phyloP scores from a whole-genome alignment of 2,113 vertebrate species.

The Nettapus auritus region DNA sequence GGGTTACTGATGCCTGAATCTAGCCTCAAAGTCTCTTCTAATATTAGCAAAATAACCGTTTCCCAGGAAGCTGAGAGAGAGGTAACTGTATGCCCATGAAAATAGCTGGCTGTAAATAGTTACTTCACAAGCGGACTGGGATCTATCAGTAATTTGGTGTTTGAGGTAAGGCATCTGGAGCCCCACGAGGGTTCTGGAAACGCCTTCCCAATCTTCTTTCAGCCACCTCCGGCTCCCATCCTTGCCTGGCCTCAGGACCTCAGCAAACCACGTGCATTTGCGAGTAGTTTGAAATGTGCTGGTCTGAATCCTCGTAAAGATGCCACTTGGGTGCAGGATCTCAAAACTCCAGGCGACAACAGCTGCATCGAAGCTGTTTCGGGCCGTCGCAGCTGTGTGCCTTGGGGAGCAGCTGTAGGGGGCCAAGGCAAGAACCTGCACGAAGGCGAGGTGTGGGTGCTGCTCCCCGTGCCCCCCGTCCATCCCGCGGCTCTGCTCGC shows the following conservation, averaged over 20 bases:
- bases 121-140: not conserved
- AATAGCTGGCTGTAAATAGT: not conserved
- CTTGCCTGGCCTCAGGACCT: not conserved
- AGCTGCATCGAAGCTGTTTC: not conserved
- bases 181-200: not conserved
- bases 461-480: not conserved
- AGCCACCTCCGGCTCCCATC: not conserved
- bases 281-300: not conserved
- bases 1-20: conserved; percentile 2
- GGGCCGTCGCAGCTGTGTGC: not conserved
- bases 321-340: not conserved
- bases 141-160: not conserved
- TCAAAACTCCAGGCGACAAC: not conserved
- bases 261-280: not conserved
- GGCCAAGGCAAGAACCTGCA: not conserved
- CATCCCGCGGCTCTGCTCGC: not conserved
- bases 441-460: not conserved
- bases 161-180: not conserved
- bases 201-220: not conserved
- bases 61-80: not conserved
- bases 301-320: not conserved
- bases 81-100: not conserved
- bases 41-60: conserved; percentile 48
- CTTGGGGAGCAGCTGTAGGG: fast-evolving
- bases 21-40: conserved; percentile 19